Evolutionary conservation across 2,888 invertebrate genomes (phyloP), one percentile per base, ranked within the genome.

Genomic region (Euzophera pinguis): DNA sequence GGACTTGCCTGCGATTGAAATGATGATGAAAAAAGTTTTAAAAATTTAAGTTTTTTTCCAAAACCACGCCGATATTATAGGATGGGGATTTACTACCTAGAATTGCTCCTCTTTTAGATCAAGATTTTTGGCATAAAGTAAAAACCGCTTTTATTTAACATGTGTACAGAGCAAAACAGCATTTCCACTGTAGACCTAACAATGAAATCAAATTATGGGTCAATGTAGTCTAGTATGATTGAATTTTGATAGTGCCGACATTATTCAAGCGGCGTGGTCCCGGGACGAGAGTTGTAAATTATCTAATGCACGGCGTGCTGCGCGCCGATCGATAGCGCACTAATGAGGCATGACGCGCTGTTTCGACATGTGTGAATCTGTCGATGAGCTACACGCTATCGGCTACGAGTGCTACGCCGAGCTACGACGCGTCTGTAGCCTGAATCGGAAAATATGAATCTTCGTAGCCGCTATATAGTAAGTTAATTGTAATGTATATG

Each of bases 311-410:
- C 29, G 54, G 47, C 56, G 35, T 54, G 59, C 55, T 52, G 57
- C 54, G 57, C 54, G 55, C 48, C 69, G 78, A 81, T 83, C 82
- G 76, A 84, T 84, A 79, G 69, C 63, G 62, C 72, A 71, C 78
- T 84, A 85, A 85, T 84, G 84, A 84, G 77, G 66, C 73, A 63
- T 76, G 74, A 77, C 74, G 73, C 65, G 64, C 60, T 65, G 69
- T 74, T 71, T 68, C 71, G 70, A 71, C 71, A 67, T 73, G 65
- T 75, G 65, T 69, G 64, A 70, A 69, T 71, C 58, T 60, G 53
- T 52, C 55, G 50, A 53, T 47, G 51, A 52, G 55, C 53, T 49
- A 49, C 56, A 32, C 35, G 38, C 45, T 53, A 37, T 50, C 41
- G 22, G 50, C 50, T 56, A 53, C 65, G 49, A 53, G 14, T n/a